These are phyloP conservation scores for Bombus polaris DNA, from an alignment of 1,140 invertebrate genomes.

Conservation along the genomic window DNA sequence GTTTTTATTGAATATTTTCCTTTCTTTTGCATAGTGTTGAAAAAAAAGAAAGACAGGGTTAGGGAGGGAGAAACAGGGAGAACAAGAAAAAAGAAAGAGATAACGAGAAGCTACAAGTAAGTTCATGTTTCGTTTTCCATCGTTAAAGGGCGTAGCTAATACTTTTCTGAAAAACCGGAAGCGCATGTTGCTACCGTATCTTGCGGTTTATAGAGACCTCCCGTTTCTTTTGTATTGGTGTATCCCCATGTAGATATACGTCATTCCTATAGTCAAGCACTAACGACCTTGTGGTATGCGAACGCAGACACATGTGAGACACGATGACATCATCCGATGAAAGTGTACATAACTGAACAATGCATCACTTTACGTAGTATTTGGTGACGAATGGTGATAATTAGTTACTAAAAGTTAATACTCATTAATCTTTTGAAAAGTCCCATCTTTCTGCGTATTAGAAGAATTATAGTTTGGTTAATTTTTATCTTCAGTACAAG, in stretches of 20 bases:
- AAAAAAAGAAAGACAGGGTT: no score
- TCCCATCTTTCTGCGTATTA: no score
- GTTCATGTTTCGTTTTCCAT: conserved; percentile 9
- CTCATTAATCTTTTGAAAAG: background rate
- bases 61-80: no score
- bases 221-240: conserved; percentile 8
- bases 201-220: conserved; percentile 25
- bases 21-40: background rate
- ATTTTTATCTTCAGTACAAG: no score
- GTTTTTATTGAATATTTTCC: background rate
- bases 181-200: conserved; percentile 31
- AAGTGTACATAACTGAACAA: conserved; percentile 78
- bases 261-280: conserved; percentile 55
- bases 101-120: background rate
- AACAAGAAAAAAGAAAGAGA: background rate
- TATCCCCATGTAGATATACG: conserved; percentile 15
- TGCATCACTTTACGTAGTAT: conserved; percentile 71
- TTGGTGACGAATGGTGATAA: conserved; percentile 34
- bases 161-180: conserved; percentile 48
- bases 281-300: conserved; percentile 66
- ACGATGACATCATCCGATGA: conserved; percentile 79
- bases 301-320: conserved; percentile 63
- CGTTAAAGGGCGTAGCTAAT: conserved; percentile 19
- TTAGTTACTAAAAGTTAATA: background rate
- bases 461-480: background rate